Evolutionary conservation across 1,140 invertebrate genomes (phyloP).

Genomic region (Magallana angulata): DNA sequence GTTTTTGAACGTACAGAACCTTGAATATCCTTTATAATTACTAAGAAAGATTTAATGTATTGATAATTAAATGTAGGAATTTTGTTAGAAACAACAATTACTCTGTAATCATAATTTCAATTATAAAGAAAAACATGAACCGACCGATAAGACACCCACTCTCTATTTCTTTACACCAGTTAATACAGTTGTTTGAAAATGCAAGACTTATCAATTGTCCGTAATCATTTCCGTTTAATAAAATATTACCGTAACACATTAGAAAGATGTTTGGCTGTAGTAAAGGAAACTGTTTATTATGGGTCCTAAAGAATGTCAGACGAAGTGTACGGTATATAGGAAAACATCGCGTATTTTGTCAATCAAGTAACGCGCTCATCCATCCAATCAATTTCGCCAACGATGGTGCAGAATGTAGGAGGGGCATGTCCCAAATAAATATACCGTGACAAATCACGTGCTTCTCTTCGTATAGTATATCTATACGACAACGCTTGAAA

Average conservation of each 20-base stretch:
- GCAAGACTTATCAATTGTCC: too few relatives aligned
- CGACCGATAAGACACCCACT: too few relatives aligned
- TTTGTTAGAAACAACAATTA: too few relatives aligned
- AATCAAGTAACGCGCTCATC: not conserved
- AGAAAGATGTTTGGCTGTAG: not conserved
- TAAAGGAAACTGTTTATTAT: not conserved
- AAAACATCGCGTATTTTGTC: conserved; percentile 11
- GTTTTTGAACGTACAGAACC: too few relatives aligned
- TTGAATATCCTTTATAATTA: too few relatives aligned
- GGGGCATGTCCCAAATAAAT: not conserved
- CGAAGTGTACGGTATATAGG: not conserved
- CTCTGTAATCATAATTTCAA: too few relatives aligned
- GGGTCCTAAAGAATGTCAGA: not conserved
- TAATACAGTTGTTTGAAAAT: too few relatives aligned
- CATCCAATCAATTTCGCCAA: conserved; percentile 13
- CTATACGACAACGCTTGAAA: not conserved
- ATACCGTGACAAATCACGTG: conserved; percentile 14
- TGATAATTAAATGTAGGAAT: too few relatives aligned
- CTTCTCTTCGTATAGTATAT: not conserved
- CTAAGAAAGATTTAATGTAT: too few relatives aligned
- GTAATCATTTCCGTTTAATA: not conserved
- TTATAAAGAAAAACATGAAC: too few relatives aligned
- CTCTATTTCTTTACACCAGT: too few relatives aligned
- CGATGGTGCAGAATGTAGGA: not conserved
- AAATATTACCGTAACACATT: not conserved